A percentile compares a stretch with the other conserved stretches of the same genome.
These are phyloP conservation scores for Barbus barbus DNA, from an alignment of 2,113 vertebrate genomes.

Conservation along the genomic window DNA sequence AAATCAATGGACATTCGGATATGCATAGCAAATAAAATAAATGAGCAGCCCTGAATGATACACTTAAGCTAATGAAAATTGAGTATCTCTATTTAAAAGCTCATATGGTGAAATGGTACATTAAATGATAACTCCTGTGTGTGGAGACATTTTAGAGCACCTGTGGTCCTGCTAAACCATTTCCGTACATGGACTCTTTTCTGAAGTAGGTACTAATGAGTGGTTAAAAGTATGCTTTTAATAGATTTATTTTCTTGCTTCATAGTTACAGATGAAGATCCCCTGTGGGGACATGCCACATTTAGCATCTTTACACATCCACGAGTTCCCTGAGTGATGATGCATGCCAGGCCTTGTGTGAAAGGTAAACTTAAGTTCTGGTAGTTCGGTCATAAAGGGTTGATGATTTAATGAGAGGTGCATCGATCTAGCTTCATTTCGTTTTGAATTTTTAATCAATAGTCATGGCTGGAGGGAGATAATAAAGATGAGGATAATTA, in stretches of 20 bases:
- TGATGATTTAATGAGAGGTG: conserved; percentile 40
- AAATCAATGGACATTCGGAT: background rate
- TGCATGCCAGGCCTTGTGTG: background rate
- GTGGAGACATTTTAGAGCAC: conserved; percentile 25
- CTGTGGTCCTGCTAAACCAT: conserved; percentile 36
- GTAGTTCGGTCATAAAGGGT: conserved; percentile 11
- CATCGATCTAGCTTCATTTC: conserved; percentile 46
- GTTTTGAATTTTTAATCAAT: conserved; percentile 54
- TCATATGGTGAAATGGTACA: conserved; percentile 36
- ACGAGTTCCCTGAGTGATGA: background rate
- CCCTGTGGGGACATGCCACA: conserved; percentile 2
- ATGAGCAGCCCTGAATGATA: background rate
- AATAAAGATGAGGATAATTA: conserved; percentile 57
- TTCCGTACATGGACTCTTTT: conserved; percentile 19
- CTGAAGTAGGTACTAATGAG: conserved; percentile 27
- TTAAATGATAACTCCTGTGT: conserved; percentile 27
- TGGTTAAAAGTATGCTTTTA: conserved; percentile 32
- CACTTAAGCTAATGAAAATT: conserved; percentile 19
- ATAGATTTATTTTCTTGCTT: conserved; percentile 32
- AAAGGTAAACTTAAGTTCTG: conserved; percentile 29
- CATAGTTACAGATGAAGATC: conserved; percentile 45
- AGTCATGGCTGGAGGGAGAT: conserved; percentile 42
- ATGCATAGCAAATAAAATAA: conserved; percentile 1
- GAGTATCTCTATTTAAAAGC: conserved; percentile 15
- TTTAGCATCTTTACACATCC: conserved; percentile 25